Evolutionary conservation across 2,113 vertebrate genomes (phyloP).

Genomic region (Glareola pratincola): DNA sequence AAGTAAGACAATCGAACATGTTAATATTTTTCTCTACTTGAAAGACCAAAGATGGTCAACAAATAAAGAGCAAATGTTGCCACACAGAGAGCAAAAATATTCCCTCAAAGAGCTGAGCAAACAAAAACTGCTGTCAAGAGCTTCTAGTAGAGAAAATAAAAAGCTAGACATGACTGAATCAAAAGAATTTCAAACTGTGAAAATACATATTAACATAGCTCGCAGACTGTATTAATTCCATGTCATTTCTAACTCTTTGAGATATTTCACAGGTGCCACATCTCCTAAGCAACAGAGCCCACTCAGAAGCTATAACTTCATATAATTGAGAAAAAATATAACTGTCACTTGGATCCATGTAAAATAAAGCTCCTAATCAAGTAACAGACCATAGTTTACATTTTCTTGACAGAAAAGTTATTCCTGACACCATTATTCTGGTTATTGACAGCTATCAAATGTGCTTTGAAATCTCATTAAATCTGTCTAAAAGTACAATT

Average conservation of each 20-base stretch:
- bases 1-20: background rate
- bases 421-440: background rate
- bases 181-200: background rate
- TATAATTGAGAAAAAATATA: background rate
- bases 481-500: background rate
- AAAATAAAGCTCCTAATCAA: background rate
- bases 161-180: background rate
- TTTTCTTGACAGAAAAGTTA: background rate
- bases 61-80: background rate
- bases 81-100: background rate
- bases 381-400: background rate
- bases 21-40: background rate
- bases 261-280: background rate
- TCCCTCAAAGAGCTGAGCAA: background rate
- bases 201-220: background rate
- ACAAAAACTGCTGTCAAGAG: background rate
- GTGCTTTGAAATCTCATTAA: background rate
- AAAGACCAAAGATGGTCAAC: background rate
- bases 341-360: background rate
- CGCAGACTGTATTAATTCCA: background rate
- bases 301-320: background rate
- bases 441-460: background rate
- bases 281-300: background rate
- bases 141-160: background rate
- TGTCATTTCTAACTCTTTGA: background rate